Evolutionary conservation across 2,888 invertebrate genomes (phyloP), one percentile per base, ranked within the genome.

Genomic region (Drosophila rubida): DNA sequence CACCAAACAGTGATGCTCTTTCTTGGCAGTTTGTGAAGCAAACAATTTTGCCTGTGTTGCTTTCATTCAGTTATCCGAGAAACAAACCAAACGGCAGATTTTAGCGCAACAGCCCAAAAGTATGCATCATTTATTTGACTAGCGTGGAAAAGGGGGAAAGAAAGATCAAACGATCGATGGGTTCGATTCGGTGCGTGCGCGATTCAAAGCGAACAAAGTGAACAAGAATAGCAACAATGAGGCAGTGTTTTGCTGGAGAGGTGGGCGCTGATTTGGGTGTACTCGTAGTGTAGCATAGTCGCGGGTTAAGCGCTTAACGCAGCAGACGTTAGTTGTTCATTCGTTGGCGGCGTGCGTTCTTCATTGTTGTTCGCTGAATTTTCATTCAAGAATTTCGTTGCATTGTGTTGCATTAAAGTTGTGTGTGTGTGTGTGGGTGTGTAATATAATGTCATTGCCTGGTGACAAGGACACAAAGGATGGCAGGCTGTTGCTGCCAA

Each of bases 381-480:
- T 42, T 27, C 13, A 2, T 37, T 32, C 19, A 19, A 54, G 14
- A 25, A 41, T 32, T 55, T 14, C n/a, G n/a, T n/a, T n/a, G n/a
- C 23, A 32, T 27, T 22, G 35, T 59, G 48, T 9, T 42, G 44
- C 13, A 41, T 44, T 22, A 32, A 27, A 8, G 14, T 27, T 27
- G 41, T 9, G 54, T 42, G 16, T 27, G 39, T 42, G 50, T 62
- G 61, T 27, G 46, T 16, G 45, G 11, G 46, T 9, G 22, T 37
- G 54, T 23, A 53, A 23, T 23, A 72, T 63, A 59, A 84, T 87
- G 78, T 50, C 72, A 30, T 48, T 23, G 27, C 55, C 63, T 37
- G 50, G 51, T 30, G 59, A 63, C 48, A 60, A 58, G 69, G 60
- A 67, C 35, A 63, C 55, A 62, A 84, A 85, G 79, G 82, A 81